Conservation (phyloP, 2,113 vertebrate species). For the Malurus melanocephalus region DNA sequence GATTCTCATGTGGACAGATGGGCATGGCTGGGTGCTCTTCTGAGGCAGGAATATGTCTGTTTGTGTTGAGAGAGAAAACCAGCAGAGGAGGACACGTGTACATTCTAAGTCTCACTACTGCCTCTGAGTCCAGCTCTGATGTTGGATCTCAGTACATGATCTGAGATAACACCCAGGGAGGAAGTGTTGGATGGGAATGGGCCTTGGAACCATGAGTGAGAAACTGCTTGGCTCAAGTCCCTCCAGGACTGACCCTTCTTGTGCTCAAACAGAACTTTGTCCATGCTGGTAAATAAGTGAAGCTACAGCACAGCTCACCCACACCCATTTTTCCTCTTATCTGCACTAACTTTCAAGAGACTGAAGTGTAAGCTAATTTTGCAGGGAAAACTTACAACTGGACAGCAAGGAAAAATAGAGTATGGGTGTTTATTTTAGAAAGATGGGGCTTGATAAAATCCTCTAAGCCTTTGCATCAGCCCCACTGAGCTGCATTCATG, state of each 20-base stretch:
- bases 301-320: neutral
- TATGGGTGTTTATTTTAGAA: neutral
- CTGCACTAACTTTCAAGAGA: neutral
- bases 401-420: neutral
- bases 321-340: neutral
- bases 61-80: neutral
- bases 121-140: neutral
- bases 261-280: neutral
- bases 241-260: neutral
- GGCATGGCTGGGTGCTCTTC: neutral
- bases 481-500: neutral
- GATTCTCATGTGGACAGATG: neutral
- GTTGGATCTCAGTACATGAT: neutral
- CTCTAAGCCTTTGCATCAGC: neutral
- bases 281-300: neutral
- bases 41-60: neutral
- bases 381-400: neutral
- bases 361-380: neutral
- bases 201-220: accelerated
- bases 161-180: neutral
- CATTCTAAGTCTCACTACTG: neutral
- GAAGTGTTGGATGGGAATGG: accelerated
- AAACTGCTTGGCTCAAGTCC: accelerated
- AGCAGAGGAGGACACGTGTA: accelerated
- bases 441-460: neutral